Percentiles rank a stretch among this genome's conserved stretches.
Conservation (phyloP, 1,140 invertebrate genomes). For the Monochamus saltuarius region DNA sequence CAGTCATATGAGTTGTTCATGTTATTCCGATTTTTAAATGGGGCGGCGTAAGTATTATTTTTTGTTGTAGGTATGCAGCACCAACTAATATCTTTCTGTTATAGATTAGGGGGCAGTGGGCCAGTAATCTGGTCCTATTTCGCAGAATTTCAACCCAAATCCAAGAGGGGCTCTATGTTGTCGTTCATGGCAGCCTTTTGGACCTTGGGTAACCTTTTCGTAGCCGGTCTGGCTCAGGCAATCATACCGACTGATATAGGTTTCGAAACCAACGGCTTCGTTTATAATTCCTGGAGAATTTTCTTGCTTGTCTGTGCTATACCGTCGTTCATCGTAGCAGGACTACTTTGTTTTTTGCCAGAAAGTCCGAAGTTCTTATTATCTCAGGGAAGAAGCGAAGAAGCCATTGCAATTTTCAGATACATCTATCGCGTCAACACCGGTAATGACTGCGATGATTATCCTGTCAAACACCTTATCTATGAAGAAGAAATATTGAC, state of each 20-base stretch:
- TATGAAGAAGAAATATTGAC: slow-evolving; percentile 59
- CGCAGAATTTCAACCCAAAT: slow-evolving; percentile 90
- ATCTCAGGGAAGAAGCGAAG: slow-evolving; percentile 71
- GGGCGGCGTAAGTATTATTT: slow-evolving; percentile 78
- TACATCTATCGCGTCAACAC: slow-evolving; percentile 81
- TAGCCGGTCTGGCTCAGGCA: slow-evolving; percentile 84
- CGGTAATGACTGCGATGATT: slow-evolving; percentile 68
- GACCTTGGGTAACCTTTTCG: slow-evolving; percentile 86
- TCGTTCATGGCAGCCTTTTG: slow-evolving; percentile 92
- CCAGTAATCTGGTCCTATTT: slow-evolving; percentile 96
- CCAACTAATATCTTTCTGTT: slow-evolving; percentile 36
- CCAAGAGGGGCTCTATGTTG: slow-evolving; percentile 84
- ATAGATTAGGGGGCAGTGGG: slow-evolving; percentile 87
- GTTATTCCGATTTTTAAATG: slow-evolving; percentile 86
- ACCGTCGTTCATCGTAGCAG: slow-evolving; percentile 82
- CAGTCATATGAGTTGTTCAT: slow-evolving; percentile 85
- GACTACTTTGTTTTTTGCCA: slow-evolving; percentile 79
- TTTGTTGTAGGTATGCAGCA: background rate
- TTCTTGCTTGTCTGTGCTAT: slow-evolving; percentile 84
- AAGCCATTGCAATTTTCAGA: slow-evolving; percentile 76
- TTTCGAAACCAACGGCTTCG: slow-evolving; percentile 63
- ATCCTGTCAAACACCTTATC: slow-evolving; percentile 75
- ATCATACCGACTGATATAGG: slow-evolving; percentile 79
- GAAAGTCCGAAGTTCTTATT: slow-evolving; percentile 91
- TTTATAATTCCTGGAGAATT: slow-evolving; percentile 89